Percentiles rank a stretch among this genome's conserved stretches.
Conservation (phyloP, 2,797 vertebrate species). For the Orientallactaga sibirica region DNA sequence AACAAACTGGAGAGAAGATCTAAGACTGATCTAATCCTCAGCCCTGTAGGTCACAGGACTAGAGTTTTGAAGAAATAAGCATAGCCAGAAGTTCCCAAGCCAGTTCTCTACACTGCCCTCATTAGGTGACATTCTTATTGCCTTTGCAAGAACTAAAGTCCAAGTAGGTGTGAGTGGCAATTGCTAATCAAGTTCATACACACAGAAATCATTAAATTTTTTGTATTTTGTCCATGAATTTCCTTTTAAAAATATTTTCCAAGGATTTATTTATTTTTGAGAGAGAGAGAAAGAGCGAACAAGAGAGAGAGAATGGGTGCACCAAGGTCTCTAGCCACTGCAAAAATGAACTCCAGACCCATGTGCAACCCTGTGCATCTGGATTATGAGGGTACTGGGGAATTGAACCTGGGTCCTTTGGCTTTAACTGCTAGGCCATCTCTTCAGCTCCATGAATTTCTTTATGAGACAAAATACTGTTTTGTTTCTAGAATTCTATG, state of each 20-base stretch:
- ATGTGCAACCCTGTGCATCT: too few species aligned
- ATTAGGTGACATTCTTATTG: neutral
- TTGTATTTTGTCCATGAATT: neutral
- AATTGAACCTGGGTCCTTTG: too few species aligned
- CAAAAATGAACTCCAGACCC: too few species aligned
- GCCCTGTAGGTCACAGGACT: neutral
- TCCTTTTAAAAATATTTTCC: neutral
- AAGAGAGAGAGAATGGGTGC: too few species aligned
- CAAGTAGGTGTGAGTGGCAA: neutral
- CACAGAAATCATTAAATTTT: constrained; percentile 27
- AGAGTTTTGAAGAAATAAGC: neutral
- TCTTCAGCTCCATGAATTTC: neutral
- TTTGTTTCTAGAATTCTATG: constrained; percentile 18
- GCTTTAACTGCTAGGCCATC: too few species aligned
- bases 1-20: neutral
- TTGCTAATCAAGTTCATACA: neutral
- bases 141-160: neutral
- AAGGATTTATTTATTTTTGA: too few species aligned
- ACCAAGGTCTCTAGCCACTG: too few species aligned
- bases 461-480: neutral
- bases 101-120: neutral
- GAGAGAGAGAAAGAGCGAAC: too few species aligned
- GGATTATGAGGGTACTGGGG: too few species aligned
- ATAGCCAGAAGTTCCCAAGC: neutral
- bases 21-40: neutral